These are phyloP conservation scores for Mormyrus iriodes DNA, from an alignment of 2,113 vertebrate species.

Conservation along the genomic window DNA sequence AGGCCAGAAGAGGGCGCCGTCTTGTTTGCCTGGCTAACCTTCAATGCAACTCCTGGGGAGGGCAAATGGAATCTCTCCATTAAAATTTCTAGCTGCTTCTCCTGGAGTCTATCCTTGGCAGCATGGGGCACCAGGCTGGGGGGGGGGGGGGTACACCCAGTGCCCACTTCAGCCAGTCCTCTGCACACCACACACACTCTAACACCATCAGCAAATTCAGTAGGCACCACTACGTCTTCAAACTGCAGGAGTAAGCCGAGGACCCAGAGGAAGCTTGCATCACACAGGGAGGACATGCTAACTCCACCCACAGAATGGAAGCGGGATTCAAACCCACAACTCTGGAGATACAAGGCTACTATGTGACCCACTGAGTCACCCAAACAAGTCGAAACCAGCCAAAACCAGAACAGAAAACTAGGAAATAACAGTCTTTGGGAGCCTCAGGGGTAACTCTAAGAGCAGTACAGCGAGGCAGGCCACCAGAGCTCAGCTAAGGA, in stretches of 20 bases:
- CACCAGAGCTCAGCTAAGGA: not conserved
- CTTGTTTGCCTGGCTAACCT: not conserved
- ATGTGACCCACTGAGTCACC: not conserved
- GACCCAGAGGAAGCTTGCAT: not conserved
- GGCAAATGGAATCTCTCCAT: not conserved
- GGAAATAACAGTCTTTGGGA: not conserved
- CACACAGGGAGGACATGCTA: not conserved
- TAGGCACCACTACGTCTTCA: not conserved
- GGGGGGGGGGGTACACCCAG: not conserved
- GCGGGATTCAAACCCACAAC: not conserved
- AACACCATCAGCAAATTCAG: not conserved
- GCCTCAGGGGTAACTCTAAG: not conserved
- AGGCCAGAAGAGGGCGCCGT: not conserved
- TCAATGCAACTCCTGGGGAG: not conserved
- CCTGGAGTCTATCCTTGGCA: not conserved
- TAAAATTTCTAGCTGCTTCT: not conserved
- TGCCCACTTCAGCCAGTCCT: not conserved
- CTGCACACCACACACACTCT: not conserved
- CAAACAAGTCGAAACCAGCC: not conserved
- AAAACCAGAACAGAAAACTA: not conserved
- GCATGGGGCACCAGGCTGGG: not conserved
- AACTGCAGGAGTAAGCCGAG: not conserved
- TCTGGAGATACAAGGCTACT: not conserved
- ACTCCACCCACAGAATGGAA: not conserved
- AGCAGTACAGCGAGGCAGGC: not conserved